A percentile compares a stretch with the other conserved stretches of the same genome.
Evolutionary conservation across 2,888 invertebrate species (phyloP).

Genomic region (Erpobdella octoculata): DNA sequence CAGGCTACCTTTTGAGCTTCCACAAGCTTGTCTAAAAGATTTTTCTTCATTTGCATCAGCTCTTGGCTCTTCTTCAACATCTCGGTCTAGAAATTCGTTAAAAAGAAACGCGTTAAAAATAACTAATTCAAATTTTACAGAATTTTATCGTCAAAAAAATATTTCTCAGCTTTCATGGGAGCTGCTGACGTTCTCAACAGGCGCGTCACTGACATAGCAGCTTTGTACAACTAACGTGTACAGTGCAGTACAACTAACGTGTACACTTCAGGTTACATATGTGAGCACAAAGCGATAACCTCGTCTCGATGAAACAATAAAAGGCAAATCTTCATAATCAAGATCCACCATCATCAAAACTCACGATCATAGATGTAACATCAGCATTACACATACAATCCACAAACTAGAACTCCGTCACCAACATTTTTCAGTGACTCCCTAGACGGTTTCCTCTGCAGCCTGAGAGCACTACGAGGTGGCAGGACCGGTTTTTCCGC

Average conservation of each 20-base stretch:
- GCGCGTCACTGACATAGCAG: not conserved
- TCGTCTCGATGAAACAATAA: not conserved
- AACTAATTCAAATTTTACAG: too few species aligned
- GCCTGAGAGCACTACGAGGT: constrained; percentile 20
- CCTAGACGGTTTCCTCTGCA: constrained; percentile 10
- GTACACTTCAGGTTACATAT: not conserved
- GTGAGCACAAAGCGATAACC: not conserved
- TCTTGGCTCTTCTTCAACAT: constrained; percentile 71
- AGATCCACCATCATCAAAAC: too few species aligned
- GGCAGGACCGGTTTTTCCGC: not conserved
- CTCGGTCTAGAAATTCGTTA: constrained; percentile 32
- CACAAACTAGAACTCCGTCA: not conserved
- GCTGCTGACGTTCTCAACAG: too few species aligned
- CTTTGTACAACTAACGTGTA: not conserved
- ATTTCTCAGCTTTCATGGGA: too few species aligned
- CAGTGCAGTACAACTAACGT: not conserved
- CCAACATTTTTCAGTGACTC: constrained; percentile 2
- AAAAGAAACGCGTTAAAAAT: too few species aligned
- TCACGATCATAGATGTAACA: not conserved
- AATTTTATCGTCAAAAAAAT: too few species aligned
- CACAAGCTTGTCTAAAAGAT: constrained; percentile 78
- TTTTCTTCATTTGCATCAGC: constrained; percentile 74
- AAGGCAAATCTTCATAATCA: not conserved
- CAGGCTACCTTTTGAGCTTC: constrained; percentile 66
- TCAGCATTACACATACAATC: not conserved